Evolutionary conservation across 2,113 vertebrate species (phyloP).

Genomic region (Saccopteryx bilineata): DNA sequence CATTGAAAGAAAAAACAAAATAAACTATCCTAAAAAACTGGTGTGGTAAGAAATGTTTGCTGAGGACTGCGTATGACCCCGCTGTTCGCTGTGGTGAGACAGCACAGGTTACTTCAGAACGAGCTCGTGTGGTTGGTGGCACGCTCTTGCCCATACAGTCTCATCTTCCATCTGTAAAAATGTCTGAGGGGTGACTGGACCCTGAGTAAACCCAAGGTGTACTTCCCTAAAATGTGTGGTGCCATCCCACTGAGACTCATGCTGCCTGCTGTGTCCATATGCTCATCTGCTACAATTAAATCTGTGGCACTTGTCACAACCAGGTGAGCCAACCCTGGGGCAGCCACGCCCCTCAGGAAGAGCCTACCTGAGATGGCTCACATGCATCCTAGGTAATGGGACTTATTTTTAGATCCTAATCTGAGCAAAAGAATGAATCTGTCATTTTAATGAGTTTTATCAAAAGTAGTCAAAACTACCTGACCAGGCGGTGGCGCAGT

Average conservation of each 20-base stretch:
- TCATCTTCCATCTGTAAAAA: background rate
- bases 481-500: too few species aligned
- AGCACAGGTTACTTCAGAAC: background rate
- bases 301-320: background rate
- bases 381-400: background rate
- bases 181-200: background rate
- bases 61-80: too few species aligned
- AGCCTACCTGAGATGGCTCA: conserved; percentile 21
- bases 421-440: conserved; percentile 10
- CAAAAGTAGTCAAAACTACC: background rate
- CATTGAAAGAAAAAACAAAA: background rate
- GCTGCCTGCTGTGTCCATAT: background rate
- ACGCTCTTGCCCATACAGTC: background rate
- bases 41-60: background rate
- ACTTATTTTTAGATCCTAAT: conserved; percentile 1
- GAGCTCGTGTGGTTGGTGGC: background rate
- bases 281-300: conserved; percentile 45
- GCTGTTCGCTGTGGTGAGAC: background rate
- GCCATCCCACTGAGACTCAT: background rate
- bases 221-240: background rate
- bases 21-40: background rate
- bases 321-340: background rate
- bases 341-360: background rate
- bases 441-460: conserved; percentile 37
- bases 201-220: background rate